A percentile compares a stretch with the other conserved stretches of the same genome.
phyloP scores from a whole-genome alignment of 2,113 vertebrate species.

The Alexandromys fortis region DNA sequence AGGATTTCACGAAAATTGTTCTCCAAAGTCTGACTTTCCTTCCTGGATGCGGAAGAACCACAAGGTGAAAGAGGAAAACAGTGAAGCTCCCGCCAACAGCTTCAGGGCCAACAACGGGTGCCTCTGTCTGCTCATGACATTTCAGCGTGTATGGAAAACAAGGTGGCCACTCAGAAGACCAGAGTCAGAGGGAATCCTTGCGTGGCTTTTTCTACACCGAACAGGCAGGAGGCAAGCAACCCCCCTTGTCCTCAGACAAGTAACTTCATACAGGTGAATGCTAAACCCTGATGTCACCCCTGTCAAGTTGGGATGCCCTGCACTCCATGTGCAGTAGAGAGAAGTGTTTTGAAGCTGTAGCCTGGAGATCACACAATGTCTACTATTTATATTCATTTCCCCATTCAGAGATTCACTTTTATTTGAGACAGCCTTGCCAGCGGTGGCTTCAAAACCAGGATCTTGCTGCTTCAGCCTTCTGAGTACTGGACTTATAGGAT shows the following conservation, averaged over 20 bases:
- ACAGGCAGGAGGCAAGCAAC: fast-evolving
- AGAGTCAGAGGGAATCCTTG: background rate
- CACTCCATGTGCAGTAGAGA: background rate
- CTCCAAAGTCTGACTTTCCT: conserved; percentile 66
- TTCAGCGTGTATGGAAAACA: background rate
- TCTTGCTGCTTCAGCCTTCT: background rate
- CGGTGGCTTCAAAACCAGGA: background rate
- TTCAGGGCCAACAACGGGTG: fast-evolving
- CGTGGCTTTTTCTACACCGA: fast-evolving
- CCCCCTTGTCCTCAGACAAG: background rate
- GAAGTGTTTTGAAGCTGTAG: background rate
- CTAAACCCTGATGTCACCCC: no score
- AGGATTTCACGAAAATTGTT: conserved; percentile 72
- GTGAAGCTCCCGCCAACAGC: background rate
- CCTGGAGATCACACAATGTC: background rate
- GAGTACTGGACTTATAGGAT: background rate
- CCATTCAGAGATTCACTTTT: background rate
- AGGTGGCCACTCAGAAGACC: fast-evolving
- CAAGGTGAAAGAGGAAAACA: background rate
- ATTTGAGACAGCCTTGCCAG: background rate
- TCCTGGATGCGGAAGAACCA: conserved; percentile 50
- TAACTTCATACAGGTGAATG: background rate
- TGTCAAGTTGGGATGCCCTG: fast-evolving
- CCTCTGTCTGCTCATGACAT: fast-evolving
- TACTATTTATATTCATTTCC: background rate